Evolutionary conservation across 1,140 invertebrate species (phyloP), one percentile per base, ranked within the genome.

Genomic region (Drosophila rhopaloa): DNA sequence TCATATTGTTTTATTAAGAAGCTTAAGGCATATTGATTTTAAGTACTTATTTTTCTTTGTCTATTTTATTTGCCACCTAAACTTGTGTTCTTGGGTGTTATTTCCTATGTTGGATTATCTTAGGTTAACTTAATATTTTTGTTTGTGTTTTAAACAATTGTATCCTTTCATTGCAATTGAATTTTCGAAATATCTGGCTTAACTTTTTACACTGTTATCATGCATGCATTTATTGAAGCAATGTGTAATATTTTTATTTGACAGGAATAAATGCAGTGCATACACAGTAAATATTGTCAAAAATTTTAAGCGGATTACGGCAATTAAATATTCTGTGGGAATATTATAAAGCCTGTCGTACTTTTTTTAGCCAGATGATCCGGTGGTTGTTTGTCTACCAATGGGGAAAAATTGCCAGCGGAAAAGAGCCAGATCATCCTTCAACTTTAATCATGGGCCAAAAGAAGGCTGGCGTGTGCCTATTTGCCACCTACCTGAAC

Each of bases 401-500:
- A 4, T 5, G 13, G 2, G 2, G 10, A 13, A 43, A 63, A 9
- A 24, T 35, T 19, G 8, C 19, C 56, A 11, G 37, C 3, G 37
- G 4, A 24, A 44, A 66, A 44, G 8, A 3, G 4, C 32, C 43
- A 38, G 43, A 13, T 65, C 57, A 61, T 47, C 57, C 32, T 29
- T 11, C 14, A 58, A 19, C 37, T 38, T 71, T 40, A 41, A 53
- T 54, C 62, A 19, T 68, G 38, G 38, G 47, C 38, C 38, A 27
- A 46, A 16, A 11, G n/a, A 24, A 43, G n/a, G n/a, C 19, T 32
- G 27, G 16, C 51, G 37, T 71, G 37, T 41, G 44, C 51, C 71
- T 50, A 70, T 71, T 63, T 63, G 58, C 70, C 50, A 75, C 41
- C 73, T 75, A 63, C 58, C 72, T 74, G 70, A 57, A 63, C 70